These are phyloP conservation scores for Ataeniobius toweri DNA, from an alignment of 2,797 vertebrate species.

Conservation along the genomic window DNA sequence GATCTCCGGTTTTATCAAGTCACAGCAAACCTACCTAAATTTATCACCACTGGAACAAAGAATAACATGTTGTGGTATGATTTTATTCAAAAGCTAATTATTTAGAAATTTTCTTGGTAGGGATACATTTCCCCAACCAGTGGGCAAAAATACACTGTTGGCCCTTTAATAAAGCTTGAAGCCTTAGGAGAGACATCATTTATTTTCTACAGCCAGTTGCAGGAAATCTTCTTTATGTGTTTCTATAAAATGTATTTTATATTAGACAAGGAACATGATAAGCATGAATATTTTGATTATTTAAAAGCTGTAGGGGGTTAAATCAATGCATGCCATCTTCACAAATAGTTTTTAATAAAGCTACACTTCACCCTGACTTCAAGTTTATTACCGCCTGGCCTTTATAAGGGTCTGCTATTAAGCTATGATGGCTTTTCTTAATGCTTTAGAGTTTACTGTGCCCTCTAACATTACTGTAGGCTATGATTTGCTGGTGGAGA, in stretches of 20 bases:
- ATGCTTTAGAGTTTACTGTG: slow-evolving; percentile 17
- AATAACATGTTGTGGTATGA: neutral
- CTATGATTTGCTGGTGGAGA: slow-evolving; percentile 30
- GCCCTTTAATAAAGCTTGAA: neutral
- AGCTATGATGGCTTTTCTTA: slow-evolving; percentile 22
- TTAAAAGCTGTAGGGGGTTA: neutral
- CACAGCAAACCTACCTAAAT: neutral
- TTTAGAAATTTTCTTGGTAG: neutral
- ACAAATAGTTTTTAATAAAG: slow-evolving; percentile 19
- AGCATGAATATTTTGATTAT: neutral
- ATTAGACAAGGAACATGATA: neutral
- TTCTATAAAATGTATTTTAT: neutral
- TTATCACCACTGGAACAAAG: neutral
- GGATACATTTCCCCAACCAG: neutral
- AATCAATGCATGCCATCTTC: neutral
- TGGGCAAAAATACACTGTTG: neutral
- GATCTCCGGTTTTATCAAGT: neutral
- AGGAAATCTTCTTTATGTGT: neutral
- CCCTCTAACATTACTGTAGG: slow-evolving; percentile 10
- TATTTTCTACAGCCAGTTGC: neutral
- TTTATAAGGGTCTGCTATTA: slow-evolving; percentile 24
- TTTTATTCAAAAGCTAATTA: neutral
- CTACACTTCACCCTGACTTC: slow-evolving; percentile 7
- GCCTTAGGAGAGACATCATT: neutral
- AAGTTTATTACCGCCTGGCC: slow-evolving; percentile 21